Conservation (phyloP, 23 tunicate species). For the Oikopleura albicans region DNA sequence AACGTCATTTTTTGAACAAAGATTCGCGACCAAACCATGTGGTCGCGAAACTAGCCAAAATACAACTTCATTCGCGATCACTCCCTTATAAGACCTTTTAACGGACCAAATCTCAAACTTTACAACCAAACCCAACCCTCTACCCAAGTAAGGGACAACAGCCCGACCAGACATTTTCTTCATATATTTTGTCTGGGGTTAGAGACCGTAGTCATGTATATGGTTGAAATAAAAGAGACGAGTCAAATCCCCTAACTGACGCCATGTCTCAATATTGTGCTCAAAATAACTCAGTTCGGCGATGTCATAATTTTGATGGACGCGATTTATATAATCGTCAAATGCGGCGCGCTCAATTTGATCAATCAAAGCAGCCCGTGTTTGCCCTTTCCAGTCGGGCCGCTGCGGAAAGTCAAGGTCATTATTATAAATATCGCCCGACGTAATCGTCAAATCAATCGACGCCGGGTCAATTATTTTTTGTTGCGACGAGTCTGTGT, state of each 20-base stretch:
- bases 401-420: constrained; percentile 69
- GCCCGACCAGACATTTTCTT: constrained; percentile 43
- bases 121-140: constrained; percentile 44
- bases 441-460: not conserved
- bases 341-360: constrained; percentile 43
- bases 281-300: constrained; percentile 66
- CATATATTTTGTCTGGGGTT: constrained; percentile 62
- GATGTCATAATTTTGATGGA: constrained; percentile 33
- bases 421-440: not conserved
- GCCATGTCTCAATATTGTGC: constrained; percentile 54
- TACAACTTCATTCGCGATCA: constrained; percentile 50
- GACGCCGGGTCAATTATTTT: not conserved
- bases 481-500: not conserved
- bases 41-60: no score
- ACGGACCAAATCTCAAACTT: constrained; percentile 51
- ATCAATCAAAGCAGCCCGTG: constrained; percentile 38
- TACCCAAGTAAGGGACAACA: constrained; percentile 26
- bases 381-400: constrained; percentile 50
- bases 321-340: constrained; percentile 32
- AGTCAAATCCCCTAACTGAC: constrained; percentile 32
- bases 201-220: constrained; percentile 62
- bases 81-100: constrained; percentile 42
- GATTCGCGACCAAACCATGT: no score
- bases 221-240: constrained; percentile 54
- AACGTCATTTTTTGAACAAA: no score